Conservation (phyloP, 1,140 invertebrate genomes). For the Rhagoletis pomonella region DNA sequence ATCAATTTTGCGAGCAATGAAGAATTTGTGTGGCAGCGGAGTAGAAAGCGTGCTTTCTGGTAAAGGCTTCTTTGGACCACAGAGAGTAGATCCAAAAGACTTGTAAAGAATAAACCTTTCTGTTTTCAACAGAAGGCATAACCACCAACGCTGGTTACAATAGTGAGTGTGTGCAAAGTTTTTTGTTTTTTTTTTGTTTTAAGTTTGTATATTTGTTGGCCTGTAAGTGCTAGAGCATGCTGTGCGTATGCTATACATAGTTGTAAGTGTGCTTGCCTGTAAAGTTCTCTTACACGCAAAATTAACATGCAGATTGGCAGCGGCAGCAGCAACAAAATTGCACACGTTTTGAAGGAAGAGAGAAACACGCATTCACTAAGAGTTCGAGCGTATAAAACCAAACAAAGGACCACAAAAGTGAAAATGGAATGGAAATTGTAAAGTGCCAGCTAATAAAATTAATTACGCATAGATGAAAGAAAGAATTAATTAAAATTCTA, state of each 20-base stretch:
- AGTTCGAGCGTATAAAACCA: too few species aligned
- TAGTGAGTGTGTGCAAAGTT: too few species aligned
- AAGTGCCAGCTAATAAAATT: background rate
- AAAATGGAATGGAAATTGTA: too few species aligned
- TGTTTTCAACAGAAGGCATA: too few species aligned
- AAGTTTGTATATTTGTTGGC: too few species aligned
- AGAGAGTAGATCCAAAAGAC: too few species aligned
- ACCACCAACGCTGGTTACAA: too few species aligned
- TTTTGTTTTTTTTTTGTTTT: too few species aligned
- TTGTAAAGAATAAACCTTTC: too few species aligned
- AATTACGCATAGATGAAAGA: background rate
- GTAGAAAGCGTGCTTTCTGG: background rate
- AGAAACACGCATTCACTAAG: too few species aligned
- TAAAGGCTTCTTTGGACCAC: too few species aligned
- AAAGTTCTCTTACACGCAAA: slow-evolving; percentile 28
- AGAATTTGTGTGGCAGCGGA: background rate
- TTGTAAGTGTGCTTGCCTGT: background rate
- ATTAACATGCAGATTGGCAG: slow-evolving; percentile 23
- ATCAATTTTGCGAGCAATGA: background rate
- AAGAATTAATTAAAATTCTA: slow-evolving; percentile 24
- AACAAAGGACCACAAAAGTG: too few species aligned
- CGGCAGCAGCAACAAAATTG: background rate
- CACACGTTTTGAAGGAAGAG: background rate
- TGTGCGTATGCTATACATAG: background rate
- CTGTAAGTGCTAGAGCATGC: background rate